Evolutionary conservation across 2,113 vertebrate species (phyloP).

Genomic region (Felis chaus): DNA sequence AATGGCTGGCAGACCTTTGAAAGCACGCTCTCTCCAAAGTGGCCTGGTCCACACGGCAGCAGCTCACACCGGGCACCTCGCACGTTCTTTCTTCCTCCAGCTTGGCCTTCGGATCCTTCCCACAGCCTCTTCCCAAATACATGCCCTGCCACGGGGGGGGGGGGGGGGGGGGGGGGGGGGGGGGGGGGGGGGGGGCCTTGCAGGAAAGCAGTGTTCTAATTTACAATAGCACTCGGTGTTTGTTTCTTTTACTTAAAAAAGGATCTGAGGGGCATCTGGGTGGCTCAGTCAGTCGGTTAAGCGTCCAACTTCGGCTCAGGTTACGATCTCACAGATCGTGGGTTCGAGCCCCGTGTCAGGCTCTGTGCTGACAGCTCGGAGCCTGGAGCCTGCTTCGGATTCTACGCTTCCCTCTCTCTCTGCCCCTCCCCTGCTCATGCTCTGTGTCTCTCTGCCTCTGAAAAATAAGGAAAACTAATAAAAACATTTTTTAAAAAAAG

Average conservation of each 20-base stretch:
- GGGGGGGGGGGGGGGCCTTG: rapidly evolving
- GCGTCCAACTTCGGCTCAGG: too few species aligned
- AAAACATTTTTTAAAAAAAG: background rate
- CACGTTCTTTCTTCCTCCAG: rapidly evolving
- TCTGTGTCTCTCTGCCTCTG: too few species aligned
- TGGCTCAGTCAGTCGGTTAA: too few species aligned
- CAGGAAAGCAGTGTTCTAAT: background rate
- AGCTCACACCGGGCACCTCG: background rate
- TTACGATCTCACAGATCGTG: too few species aligned
- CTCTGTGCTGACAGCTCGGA: too few species aligned
- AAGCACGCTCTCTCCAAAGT: background rate
- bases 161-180: rapidly evolving
- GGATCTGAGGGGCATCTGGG: too few species aligned
- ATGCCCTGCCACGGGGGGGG: rapidly evolving
- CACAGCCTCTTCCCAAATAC: rapidly evolving
- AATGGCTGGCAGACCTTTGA: background rate
- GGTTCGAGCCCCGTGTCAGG: too few species aligned
- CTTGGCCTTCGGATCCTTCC: rapidly evolving
- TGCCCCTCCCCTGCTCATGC: too few species aligned
- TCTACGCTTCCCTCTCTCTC: too few species aligned
- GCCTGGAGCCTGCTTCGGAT: too few species aligned
- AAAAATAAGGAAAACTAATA: too few species aligned
- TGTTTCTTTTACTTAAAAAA: background rate
- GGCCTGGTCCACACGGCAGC: rapidly evolving
- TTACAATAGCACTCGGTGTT: background rate